Evolutionary conservation across 2,888 invertebrate species (phyloP), one percentile per base, ranked within the genome.

Genomic region (Lycocerus yunnanus): DNA sequence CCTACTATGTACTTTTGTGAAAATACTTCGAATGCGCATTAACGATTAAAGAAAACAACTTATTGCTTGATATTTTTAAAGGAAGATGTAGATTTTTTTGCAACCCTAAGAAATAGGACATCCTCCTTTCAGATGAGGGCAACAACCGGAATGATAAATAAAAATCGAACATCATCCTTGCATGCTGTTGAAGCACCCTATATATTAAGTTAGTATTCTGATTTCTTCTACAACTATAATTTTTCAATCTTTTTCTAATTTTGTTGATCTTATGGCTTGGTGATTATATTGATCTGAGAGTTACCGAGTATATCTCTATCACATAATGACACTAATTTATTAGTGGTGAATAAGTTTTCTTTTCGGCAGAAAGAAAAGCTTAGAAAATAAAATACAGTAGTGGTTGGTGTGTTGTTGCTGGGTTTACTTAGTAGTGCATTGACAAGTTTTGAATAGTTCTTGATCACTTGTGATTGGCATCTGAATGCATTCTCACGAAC

Each of bases 381-480:
- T 18, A n/a, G 69, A 63, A 70, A 61, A 61, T 20, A 71, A 73
- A 73, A 70, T 71, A 71, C 74, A 74, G 74, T 74, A 74, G 74
- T 74, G 69, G 67, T 71, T 63, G 43, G 43, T 43, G 67, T 63
- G 66, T 67, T 69, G 70, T 59, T 71, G 60, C 65, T 65, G 66
- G 60, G 63, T 75, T 71, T 71, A 77, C 70, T 69, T 77, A 72
- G 75, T 75, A 70, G 68, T 75, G 66, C 73, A 80, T 70, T 78
- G 81, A 80, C 75, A 76, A 76, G 75, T 75, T 76, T 70, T 80
- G 80, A 81, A 81, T 81, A 78, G 77, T 74, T 66, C 75, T 77
- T 81, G 80, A 80, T 81, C 80, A 79, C 77, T 78, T 74, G 66
- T 81, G 81, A 81, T 75, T 80, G 81, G 77, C 80, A 77, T 74